Evolutionary conservation across 2,113 vertebrate species (phyloP), one percentile per base, ranked within the genome.

Genomic region (Pomatorhinus ruficollis): DNA sequence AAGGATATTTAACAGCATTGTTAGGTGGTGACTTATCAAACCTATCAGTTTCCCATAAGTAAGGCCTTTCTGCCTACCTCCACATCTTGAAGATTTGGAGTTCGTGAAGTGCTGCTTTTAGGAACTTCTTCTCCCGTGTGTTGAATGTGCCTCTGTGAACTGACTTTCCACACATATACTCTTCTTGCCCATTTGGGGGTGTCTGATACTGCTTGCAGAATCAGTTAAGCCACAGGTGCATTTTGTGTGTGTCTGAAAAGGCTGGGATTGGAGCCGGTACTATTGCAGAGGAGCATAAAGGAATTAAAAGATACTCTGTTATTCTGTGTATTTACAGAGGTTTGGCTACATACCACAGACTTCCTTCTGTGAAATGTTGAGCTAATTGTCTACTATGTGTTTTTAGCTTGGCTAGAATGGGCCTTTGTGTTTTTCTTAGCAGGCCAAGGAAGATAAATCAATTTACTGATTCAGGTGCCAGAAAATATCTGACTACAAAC

Each of bases 121-220:
- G 42, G 59, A 65, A 57, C 88, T 79, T 75, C 8, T 59, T 74
- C 35, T 63, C 13, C 4, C 4, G 1, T 27, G 12, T 84, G n/a
- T 79, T 80, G 40, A 69, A 28, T 25, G 11, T 64, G 49, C 35
- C 28, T 68, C 50, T 53, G 0, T 76, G 56, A 87, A 44, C 39
- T 44, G 24, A 40, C 14, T 79, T 94, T 64, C 47, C 24, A 68
- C 24, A 63, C 37, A 5, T 52, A 35, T 61, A 52, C 61, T 84
- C 53, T 64, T 53, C 52, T 71, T 95, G 78, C 64, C 84, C 93
- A 13, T 91, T 93, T 94, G 87, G 70, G 82, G 84, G 93, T 94
- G 93, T 80, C 87, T 93, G 30, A 39, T 90, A 64, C 85, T 88
- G 47, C 87, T 77, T 44, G 22, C 25, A 83, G 59, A 83, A 59